phyloP scores from a whole-genome alignment of 2,797 vertebrate species.

The Trachops cirrhosus region DNA sequence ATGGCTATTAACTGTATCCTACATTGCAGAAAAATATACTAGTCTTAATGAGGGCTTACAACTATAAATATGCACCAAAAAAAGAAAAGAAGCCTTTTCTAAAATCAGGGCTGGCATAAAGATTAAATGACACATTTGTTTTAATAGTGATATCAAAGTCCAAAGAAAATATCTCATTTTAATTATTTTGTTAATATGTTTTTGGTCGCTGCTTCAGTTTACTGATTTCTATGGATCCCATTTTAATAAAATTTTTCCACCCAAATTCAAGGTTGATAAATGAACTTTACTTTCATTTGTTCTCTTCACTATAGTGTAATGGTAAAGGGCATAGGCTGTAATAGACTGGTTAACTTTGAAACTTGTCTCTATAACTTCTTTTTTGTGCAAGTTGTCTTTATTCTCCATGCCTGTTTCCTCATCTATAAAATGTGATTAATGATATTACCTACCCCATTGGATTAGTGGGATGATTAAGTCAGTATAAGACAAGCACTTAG shows the following conservation, averaged over 20 bases:
- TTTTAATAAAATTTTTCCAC: slow-evolving; percentile 12
- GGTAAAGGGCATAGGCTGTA: neutral
- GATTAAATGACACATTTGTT: slow-evolving; percentile 13
- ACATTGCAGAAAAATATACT: neutral
- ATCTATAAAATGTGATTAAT: neutral
- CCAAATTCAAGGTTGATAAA: neutral
- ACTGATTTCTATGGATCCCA: neutral
- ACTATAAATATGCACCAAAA: neutral
- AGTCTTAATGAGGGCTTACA: neutral
- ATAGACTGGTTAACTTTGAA: neutral
- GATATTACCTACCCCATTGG: neutral
- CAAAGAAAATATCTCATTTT: neutral
- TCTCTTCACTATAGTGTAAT: neutral
- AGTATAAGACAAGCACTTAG: neutral
- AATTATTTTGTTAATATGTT: slow-evolving; percentile 7
- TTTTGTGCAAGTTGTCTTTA: neutral
- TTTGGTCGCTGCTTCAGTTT: neutral
- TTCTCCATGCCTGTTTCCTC: neutral
- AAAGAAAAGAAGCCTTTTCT: neutral
- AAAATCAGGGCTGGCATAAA: slow-evolving; percentile 11
- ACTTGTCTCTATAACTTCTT: neutral
- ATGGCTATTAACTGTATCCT: neutral
- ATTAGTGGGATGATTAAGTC: neutral
- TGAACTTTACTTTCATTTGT: slow-evolving; percentile 9
- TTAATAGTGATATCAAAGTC: slow-evolving; percentile 37